Conservation (phyloP, 2,888 invertebrate species). For the Terebella lapidaria region DNA sequence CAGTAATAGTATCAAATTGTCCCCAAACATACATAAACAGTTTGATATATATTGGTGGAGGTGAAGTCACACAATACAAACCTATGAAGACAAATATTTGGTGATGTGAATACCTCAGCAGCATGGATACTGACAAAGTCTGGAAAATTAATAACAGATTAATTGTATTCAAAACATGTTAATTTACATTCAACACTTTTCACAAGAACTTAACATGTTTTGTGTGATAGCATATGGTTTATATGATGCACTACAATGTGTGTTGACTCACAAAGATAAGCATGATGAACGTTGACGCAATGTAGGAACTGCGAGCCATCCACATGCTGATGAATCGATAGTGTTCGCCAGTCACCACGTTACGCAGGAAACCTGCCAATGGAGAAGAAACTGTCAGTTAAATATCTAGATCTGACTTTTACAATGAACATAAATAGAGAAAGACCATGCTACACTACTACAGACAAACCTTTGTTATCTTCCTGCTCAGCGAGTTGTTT, state of each 20-base stretch:
- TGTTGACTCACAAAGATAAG: constrained; percentile 97
- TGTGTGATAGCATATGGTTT: no score
- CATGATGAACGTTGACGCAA: constrained; percentile 96
- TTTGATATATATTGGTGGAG: no score
- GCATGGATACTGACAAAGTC: constrained; percentile 97
- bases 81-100: constrained; percentile 99
- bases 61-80: constrained; percentile 63
- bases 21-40: no score
- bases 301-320: constrained; percentile 90
- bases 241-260: no score
- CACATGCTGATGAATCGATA: constrained; percentile 96
- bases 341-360: constrained; percentile 96
- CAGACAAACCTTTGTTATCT: constrained; percentile 88
- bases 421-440: not conserved
- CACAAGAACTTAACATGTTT: no score
- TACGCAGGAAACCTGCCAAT: constrained; percentile 63
- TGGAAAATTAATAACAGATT: no score
- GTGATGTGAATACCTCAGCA: constrained; percentile 96
- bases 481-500: constrained; percentile 92
- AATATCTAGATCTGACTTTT: not conserved
- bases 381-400: no score
- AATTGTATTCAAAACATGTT: no score
- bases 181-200: no score
- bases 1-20: no score
- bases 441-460: not conserved